Evolutionary conservation across 2,113 vertebrate genomes (phyloP), one percentile per base, ranked within the genome.

Genomic region (Piprites chloris): DNA sequence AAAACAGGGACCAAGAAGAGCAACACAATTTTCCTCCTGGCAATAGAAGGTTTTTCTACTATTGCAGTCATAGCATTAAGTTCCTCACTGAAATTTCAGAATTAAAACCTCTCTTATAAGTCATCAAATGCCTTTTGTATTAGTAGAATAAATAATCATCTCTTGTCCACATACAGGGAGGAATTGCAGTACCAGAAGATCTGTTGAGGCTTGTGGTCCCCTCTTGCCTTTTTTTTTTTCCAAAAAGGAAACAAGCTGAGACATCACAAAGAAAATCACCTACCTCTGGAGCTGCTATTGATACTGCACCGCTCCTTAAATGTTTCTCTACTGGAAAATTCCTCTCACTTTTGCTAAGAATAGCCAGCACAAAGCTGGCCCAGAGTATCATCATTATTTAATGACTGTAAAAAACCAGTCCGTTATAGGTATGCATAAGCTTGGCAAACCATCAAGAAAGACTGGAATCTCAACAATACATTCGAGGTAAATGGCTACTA

Each of bases 341-440:
- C 85, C 56, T 87, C 61, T 80, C 73, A 79, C 58, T 96, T 96
- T 77, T 88, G 61, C 81, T 92, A 90, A 81, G 67, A 93, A 81
- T 75, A 92, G 67, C n/a, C 79, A 92, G 63, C 63, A 89, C 50
- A 93, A 81, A 73, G 50, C 84, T 90, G 67, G 49, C 66, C 89
- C 26, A 86, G 79, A 63, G 19, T n/a, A 66, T 79, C 90, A 94
- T 97, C 83, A 88, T 94, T 93, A 93, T 92, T 96, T 96, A 93
- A 91, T 85, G 67, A 91, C 81, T 65, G 42, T 55, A 85, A 94
- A 95, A 94, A 81, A 95, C 68, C 39, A 32, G 55, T 41, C 62
- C 69, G 12, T 69, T 93, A 65, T 21, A 95, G 83, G 49, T 65
- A 80, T 30, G 50, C 37, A 78, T 79, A 80, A 89, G 44, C 19